Conservation (phyloP, 2,888 invertebrate genomes). For the Norana najaformis region DNA sequence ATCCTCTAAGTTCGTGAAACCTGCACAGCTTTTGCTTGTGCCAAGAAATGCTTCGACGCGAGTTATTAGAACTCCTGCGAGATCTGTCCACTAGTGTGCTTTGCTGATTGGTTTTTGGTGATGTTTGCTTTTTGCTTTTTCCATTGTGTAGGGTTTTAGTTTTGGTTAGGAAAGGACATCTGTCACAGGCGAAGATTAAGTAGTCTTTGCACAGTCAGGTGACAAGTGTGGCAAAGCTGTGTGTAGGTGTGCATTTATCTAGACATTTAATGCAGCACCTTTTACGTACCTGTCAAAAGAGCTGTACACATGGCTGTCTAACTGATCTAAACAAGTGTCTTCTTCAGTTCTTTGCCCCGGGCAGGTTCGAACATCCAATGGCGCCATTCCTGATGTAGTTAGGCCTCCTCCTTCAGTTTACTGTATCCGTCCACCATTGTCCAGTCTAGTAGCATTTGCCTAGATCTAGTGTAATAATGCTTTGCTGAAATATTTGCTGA, state of each 20-base stretch:
- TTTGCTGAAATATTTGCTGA: not conserved
- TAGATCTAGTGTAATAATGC: too few species aligned
- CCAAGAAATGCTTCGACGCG: constrained; percentile 4
- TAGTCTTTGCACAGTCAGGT: not conserved
- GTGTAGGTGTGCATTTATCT: not conserved
- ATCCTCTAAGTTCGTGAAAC: constrained; percentile 47
- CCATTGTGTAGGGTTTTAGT: not conserved
- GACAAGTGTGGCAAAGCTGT: not conserved
- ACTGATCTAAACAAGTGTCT: not conserved
- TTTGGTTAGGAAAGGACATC: not conserved
- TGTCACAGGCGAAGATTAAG: not conserved
- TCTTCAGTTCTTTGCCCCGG: not conserved
- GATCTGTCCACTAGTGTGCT: not conserved
- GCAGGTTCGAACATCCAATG: too few species aligned
- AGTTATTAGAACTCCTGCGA: not conserved
- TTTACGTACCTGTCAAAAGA: not conserved
- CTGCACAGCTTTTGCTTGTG: not conserved
- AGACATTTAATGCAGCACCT: not conserved
- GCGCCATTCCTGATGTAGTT: too few species aligned
- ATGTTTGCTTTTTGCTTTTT: constrained; percentile 13
- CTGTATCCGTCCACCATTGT: too few species aligned
- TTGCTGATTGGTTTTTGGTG: not conserved
- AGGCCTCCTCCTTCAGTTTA: too few species aligned
- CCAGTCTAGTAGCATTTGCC: too few species aligned
- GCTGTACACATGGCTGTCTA: not conserved